Conservation (phyloP, 2,888 invertebrate genomes). For the Aquatica leii region DNA sequence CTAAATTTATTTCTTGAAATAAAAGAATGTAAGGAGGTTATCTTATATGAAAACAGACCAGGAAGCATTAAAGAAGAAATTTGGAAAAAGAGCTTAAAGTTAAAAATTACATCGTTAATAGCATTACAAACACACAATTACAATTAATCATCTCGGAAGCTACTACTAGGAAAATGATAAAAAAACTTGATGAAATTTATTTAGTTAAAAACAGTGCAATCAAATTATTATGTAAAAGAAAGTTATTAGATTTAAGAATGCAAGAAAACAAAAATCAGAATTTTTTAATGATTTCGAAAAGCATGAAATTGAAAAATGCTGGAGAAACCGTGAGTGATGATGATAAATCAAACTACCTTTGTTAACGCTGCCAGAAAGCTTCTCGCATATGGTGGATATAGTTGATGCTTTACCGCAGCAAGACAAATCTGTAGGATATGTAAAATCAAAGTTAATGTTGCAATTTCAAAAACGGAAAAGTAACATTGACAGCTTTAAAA, state of each 20-base stretch:
- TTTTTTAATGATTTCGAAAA: constrained; percentile 38
- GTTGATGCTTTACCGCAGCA: constrained; percentile 34
- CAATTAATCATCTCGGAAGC: constrained; percentile 27
- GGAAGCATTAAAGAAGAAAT: constrained; percentile 1
- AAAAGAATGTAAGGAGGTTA: constrained; percentile 11
- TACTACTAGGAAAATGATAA: constrained; percentile 30
- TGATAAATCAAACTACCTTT: constrained; percentile 37
- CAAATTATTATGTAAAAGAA: constrained; percentile 24
- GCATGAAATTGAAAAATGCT: background rate
- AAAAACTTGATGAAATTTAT: constrained; percentile 29
- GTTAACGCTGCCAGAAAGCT: constrained; percentile 31
- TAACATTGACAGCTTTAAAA: background rate
- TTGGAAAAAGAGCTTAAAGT: constrained; percentile 22
- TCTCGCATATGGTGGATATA: constrained; percentile 19
- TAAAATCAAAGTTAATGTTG: constrained; percentile 35
- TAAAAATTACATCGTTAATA: constrained; percentile 22
- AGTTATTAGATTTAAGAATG: constrained; percentile 19
- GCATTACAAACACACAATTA: constrained; percentile 12
- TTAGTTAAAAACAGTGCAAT: constrained; percentile 32
- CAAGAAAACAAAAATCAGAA: constrained; percentile 30
- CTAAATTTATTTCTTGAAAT: constrained; percentile 16
- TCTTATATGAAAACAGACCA: constrained; percentile 1
- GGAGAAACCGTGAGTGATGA: constrained; percentile 33
- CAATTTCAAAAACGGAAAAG: constrained; percentile 31
- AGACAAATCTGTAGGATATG: constrained; percentile 34